Percentiles rank a stretch among this genome's conserved stretches.
Evolutionary conservation across 2,888 invertebrate species (phyloP).

Genomic region (Clistopyga incitator): DNA sequence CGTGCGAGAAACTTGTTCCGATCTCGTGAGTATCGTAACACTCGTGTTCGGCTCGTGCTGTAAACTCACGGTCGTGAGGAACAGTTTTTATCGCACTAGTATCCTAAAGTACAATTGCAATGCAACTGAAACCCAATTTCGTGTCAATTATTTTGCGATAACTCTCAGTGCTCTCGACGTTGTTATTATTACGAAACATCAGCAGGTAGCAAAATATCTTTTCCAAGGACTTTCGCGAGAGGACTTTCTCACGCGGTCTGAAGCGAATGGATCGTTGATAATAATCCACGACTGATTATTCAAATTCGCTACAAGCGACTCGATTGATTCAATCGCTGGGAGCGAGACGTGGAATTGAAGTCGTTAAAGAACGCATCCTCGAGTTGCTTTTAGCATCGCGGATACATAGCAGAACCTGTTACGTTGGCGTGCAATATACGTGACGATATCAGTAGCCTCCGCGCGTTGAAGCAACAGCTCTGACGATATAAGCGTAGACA

Average conservation of each 20-base stretch:
- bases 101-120: too few species aligned
- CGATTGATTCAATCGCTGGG: conserved; percentile 75
- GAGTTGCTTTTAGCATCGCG: neutral
- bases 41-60: too few species aligned
- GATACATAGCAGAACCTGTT: conserved; percentile 43
- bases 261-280: conserved; percentile 54
- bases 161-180: neutral
- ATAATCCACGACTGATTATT: conserved; percentile 55
- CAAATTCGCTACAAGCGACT: conserved; percentile 62
- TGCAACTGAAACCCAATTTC: neutral
- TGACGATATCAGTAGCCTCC: conserved; percentile 48
- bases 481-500: conserved; percentile 44
- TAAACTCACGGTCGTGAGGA: too few species aligned
- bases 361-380: conserved; percentile 30
- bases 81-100: too few species aligned
- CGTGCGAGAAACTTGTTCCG: too few species aligned
- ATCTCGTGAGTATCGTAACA: too few species aligned
- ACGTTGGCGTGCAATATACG: conserved; percentile 48
- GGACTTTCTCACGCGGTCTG: conserved; percentile 68
- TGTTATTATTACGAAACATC: neutral
- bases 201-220: neutral
- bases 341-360: conserved; percentile 18
- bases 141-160: neutral
- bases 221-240: conserved; percentile 17
- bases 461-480: conserved; percentile 40